These are phyloP conservation scores for Takifugu bimaculatus DNA, from an alignment of 2,113 vertebrate genomes.

Conservation along the genomic window DNA sequence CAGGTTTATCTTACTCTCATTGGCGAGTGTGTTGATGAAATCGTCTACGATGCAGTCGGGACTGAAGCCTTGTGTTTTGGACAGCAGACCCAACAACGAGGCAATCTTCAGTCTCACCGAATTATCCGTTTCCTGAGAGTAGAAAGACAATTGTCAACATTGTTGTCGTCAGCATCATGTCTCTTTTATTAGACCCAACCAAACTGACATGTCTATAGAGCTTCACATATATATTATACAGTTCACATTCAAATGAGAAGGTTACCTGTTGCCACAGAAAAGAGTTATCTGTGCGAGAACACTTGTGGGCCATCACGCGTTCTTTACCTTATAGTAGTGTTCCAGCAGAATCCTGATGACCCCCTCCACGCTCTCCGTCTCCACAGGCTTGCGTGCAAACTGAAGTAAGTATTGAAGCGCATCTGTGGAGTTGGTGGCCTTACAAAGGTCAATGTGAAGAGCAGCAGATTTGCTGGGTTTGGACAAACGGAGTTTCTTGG, in stretches of 20 bases:
- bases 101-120: constrained; percentile 94
- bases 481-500: constrained; percentile 89
- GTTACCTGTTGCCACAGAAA: no score
- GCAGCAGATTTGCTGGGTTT: constrained; percentile 97
- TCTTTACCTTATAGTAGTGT: constrained; percentile 91
- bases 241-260: no score
- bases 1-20: constrained; percentile 82
- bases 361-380: constrained; percentile 92
- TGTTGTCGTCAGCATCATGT: no score
- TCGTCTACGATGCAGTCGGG: constrained; percentile 94
- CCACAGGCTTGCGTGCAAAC: constrained; percentile 90
- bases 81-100: constrained; percentile 89
- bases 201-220: no score
- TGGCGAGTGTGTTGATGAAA: constrained; percentile 83
- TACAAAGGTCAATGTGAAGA: constrained; percentile 91
- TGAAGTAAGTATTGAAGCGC: constrained; percentile 92
- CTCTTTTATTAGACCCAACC: no score
- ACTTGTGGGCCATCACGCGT: background rate
- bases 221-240: no score
- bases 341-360: constrained; percentile 92
- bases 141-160: background rate
- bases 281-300: no score
- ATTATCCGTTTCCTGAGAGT: constrained; percentile 84
- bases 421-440: constrained; percentile 87
- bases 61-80: constrained; percentile 87